Percentiles rank a stretch among this genome's conserved stretches.
Conservation (phyloP, 37 sponge, comb jelly and placozoan species). For the Theonella swinhoei region DNA sequence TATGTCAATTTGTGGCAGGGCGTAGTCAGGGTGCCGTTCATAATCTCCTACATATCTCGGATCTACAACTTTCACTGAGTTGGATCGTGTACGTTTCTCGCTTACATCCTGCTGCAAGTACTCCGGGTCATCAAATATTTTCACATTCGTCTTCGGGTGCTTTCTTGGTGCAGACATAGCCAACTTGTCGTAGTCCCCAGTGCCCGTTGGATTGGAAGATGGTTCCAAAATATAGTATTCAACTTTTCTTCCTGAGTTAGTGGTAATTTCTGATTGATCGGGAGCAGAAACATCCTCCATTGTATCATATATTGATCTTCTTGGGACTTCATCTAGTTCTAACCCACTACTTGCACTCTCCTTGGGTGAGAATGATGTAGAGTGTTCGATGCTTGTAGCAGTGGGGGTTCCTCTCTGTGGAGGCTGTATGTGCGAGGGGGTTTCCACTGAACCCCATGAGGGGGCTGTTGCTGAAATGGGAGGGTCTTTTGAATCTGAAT, state of each 20-base stretch:
- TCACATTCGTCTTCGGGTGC: background rate
- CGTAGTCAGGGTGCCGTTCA: slow-evolving; percentile 24
- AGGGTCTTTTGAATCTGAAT: background rate
- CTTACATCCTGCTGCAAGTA: background rate
- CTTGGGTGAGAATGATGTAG: background rate
- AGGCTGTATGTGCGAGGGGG: background rate
- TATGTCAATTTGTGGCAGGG: slow-evolving; percentile 1
- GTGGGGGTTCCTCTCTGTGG: background rate
- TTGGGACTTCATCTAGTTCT: background rate
- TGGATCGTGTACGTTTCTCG: background rate
- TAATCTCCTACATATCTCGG: slow-evolving; percentile 28
- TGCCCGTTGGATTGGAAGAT: background rate
- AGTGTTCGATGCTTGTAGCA: background rate
- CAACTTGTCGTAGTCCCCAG: background rate
- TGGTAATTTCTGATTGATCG: no score
- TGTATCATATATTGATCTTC: background rate
- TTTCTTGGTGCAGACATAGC: background rate
- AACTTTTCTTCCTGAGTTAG: background rate
- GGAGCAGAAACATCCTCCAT: no score
- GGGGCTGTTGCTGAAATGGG: background rate
- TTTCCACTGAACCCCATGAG: no score
- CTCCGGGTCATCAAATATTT: slow-evolving; percentile 31
- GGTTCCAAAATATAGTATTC: background rate
- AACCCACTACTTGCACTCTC: background rate
- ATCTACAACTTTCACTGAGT: background rate